Conservation (phyloP, 1,140 invertebrate species). For the Doryteuthis pealeii region DNA sequence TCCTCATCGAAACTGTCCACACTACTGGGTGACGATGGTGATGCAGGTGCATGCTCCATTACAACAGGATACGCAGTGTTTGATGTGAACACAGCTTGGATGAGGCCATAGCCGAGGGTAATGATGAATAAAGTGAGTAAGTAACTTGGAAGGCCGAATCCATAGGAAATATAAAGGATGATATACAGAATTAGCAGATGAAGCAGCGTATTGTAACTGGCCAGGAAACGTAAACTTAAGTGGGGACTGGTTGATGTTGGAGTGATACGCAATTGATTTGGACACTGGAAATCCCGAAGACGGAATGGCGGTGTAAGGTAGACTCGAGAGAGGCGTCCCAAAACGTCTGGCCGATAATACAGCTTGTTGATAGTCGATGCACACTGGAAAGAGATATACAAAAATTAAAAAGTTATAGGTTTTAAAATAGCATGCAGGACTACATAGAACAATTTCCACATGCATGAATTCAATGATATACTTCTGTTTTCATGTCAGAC, state of each 20-base stretch:
- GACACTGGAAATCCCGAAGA: conserved; percentile 58
- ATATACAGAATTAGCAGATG: conserved; percentile 44
- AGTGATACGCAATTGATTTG: conserved; percentile 51
- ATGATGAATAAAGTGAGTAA: background rate
- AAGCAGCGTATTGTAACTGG: conserved; percentile 67
- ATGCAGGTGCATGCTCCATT: too few species aligned
- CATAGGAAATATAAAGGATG: conserved; percentile 30
- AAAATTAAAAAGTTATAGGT: too few species aligned
- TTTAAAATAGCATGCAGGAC: too few species aligned
- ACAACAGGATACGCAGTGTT: too few species aligned
- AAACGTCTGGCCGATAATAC: conserved; percentile 68
- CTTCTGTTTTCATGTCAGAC: too few species aligned
- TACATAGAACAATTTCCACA: too few species aligned
- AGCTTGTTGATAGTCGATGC: conserved; percentile 64
- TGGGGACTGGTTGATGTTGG: conserved; percentile 68
- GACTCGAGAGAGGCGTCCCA: conserved; percentile 69
- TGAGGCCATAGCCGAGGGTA: background rate
- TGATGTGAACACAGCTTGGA: background rate
- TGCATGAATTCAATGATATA: too few species aligned
- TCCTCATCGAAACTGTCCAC: too few species aligned
- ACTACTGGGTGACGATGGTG: too few species aligned
- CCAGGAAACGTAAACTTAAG: conserved; percentile 71
- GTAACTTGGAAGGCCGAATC: conserved; percentile 25
- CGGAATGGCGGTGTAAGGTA: conserved; percentile 67
- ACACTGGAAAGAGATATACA: conserved; percentile 67